Evolutionary conservation across 2,113 vertebrate species (phyloP), one percentile per base, ranked within the genome.

Genomic region (Ageneiosus marmoratus): DNA sequence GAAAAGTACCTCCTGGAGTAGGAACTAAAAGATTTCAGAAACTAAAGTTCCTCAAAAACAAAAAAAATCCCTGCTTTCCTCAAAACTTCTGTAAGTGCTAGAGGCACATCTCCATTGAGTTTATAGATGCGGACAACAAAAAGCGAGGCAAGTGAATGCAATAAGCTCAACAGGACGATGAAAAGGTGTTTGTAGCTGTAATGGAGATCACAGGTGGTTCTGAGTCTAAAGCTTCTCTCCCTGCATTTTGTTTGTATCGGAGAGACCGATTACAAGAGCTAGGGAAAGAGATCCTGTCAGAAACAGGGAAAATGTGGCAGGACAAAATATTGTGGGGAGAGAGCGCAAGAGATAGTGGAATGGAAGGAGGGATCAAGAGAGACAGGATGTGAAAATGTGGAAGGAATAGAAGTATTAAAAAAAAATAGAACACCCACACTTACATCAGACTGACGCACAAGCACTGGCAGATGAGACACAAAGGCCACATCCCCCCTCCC

Each of bases 401-500:
- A 76, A 62, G 48, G 10, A 69, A 81, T 41, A 44, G 34, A 37
- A 29, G n/a, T 65, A 65, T 44, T 18, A 8, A 74, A 63, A n/a
- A n/a, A 58, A 37, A 76, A 55, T 0, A 76, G 18, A 32, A 77
- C 86, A 87, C 91, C 85, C 82, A 91, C 91, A 89, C 89, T 89
- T 94, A 90, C 93, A 93, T 94, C 93, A 93, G 90, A 87, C 86
- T 94, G 93, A 94, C 91, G 92, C 93, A 94, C 87, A 73, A 91
- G 82, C 83, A 84, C 88, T 90, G 90, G 91, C 89, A 91, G 89
- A 93, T 93, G 91, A 92, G 92, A 93, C 89, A 91, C 85, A 91
- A 92, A 89, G 90, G 90, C 89, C 90, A 90, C 90, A 88, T 86
- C 72, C 56, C 87, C 75, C 78, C 77, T 11, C 81, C 62, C 83